A percentile compares a stretch with the other conserved stretches of the same genome.
Conservation (phyloP, 2,797 vertebrate species). For the Rhinichthys osculus region DNA sequence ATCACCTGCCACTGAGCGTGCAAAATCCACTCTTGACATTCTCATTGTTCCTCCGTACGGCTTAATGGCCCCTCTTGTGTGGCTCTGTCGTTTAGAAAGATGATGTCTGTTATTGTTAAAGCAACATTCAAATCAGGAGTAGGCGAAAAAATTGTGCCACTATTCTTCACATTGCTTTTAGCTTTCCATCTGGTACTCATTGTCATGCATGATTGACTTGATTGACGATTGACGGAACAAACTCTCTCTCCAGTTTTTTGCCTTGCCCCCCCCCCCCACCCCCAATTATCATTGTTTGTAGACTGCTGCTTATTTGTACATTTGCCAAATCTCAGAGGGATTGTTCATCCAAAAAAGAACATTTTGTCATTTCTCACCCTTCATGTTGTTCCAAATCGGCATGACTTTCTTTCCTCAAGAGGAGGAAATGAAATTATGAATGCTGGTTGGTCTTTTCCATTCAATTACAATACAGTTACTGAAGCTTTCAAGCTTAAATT, state of each 20-base stretch:
- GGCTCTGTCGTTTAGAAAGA: slow-evolving; percentile 66
- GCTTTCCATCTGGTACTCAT: slow-evolving; percentile 12
- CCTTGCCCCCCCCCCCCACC: neutral
- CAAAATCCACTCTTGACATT: slow-evolving; percentile 64
- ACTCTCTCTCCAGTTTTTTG: neutral
- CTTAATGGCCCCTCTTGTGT: slow-evolving; percentile 61
- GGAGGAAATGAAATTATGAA: slow-evolving; percentile 1
- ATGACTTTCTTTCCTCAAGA: neutral
- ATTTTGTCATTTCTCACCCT: neutral
- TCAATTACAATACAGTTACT: neutral
- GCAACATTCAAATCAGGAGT: slow-evolving; percentile 11
- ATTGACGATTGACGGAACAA: slow-evolving; percentile 9
- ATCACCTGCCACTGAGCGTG: slow-evolving; percentile 64
- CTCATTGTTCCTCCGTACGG: slow-evolving; percentile 67
- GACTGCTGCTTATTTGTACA: slow-evolving; percentile 29
- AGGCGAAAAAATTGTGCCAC: neutral
- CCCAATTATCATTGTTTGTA: slow-evolving; percentile 12
- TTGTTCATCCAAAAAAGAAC: neutral
- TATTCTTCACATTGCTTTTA: slow-evolving; percentile 17
- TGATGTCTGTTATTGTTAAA: slow-evolving; percentile 63
- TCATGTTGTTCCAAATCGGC: slow-evolving; percentile 14
- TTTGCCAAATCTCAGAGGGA: slow-evolving; percentile 21
- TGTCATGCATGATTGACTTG: neutral
- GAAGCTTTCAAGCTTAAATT: neutral
- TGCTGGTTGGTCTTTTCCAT: slow-evolving; percentile 1